Conservation (phyloP, 37 sponge, comb jelly and placozoan species). For the Tethya wilhelma region DNA sequence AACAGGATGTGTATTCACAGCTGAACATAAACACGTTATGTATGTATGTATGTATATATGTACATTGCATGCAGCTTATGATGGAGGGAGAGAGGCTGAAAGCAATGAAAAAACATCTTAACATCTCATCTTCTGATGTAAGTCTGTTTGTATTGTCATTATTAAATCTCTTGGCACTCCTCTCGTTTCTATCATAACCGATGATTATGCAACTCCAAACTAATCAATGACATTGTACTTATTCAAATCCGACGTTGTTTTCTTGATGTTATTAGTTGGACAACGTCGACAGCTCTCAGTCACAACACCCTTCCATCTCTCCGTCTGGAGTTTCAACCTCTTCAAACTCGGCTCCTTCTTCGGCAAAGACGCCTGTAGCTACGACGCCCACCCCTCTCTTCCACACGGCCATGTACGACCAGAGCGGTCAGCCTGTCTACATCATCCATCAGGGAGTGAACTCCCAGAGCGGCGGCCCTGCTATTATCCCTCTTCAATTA, state of each 20-base stretch:
- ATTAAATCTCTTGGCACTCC: too few species aligned
- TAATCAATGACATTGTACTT: too few species aligned
- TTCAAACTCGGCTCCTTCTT: conserved; percentile 20
- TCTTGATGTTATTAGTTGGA: not conserved
- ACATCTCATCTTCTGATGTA: conserved; percentile 30
- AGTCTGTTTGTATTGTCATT: too few species aligned
- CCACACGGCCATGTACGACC: conserved; percentile 58
- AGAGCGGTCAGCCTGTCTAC: conserved; percentile 50
- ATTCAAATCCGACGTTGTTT: too few species aligned
- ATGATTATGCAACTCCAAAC: too few species aligned
- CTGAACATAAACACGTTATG: too few species aligned
- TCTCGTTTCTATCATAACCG: too few species aligned
- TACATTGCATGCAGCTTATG: conserved; percentile 29
- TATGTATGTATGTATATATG: not conserved
- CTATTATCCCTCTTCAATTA: conserved; percentile 57
- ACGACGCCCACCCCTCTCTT: conserved; percentile 22
- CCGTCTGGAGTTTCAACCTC: conserved; percentile 4
- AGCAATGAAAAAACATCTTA: conserved; percentile 66
- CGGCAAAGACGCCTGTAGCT: conserved; percentile 8
- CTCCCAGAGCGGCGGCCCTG: conserved; percentile 1
- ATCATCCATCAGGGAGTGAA: conserved; percentile 41
- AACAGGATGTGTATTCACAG: too few species aligned
- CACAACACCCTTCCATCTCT: not conserved
- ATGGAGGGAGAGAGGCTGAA: conserved; percentile 46
- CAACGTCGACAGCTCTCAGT: not conserved